phyloP scores from a whole-genome alignment of 2,888 invertebrate species.

The Tipula unca region DNA sequence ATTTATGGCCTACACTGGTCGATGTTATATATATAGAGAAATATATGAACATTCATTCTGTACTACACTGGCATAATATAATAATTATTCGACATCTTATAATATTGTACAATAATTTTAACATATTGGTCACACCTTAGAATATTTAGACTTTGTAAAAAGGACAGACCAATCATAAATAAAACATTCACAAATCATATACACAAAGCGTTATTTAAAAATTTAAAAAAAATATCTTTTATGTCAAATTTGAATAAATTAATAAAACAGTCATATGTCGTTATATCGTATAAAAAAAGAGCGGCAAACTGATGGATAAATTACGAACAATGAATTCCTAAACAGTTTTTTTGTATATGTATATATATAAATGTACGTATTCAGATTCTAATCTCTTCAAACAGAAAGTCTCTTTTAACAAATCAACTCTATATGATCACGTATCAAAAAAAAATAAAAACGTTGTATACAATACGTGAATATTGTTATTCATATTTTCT shows the following conservation, averaged over 20 bases:
- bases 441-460: background rate
- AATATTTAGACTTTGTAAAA: background rate
- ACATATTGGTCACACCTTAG: background rate
- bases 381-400: background rate
- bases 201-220: background rate
- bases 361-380: background rate
- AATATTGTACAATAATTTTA: background rate
- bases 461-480: background rate
- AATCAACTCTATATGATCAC: slow-evolving; percentile 9
- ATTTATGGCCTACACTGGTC: too few species aligned
- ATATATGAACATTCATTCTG: background rate
- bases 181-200: background rate
- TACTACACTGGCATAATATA: background rate
- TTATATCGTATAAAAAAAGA: background rate
- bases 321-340: background rate
- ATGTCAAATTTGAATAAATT: slow-evolving; percentile 8
- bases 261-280: background rate
- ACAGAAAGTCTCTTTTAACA: background rate
- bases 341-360: background rate
- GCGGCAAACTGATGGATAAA: background rate
- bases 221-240: background rate
- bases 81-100: background rate
- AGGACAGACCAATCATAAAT: background rate
- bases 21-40: background rate
- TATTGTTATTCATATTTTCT: background rate